Conservation (phyloP, 37 sponge, comb jelly and placozoan species). For the Beroe forskalii region DNA sequence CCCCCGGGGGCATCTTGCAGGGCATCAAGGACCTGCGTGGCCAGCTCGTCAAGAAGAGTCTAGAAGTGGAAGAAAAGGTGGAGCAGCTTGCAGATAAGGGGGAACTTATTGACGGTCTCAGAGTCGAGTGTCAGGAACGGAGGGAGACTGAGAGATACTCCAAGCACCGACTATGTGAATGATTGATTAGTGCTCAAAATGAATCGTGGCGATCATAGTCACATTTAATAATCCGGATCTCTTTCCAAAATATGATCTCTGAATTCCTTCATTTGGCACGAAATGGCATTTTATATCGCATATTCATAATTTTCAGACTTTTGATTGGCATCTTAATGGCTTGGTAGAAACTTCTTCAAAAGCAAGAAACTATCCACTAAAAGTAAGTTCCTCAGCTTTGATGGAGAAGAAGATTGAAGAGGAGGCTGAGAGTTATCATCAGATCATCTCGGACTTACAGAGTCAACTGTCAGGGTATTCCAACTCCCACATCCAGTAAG, state of each 20-base stretch:
- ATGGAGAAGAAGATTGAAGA: slow-evolving; percentile 18
- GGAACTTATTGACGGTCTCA: slow-evolving; percentile 12
- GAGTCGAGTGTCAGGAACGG: slow-evolving; percentile 45
- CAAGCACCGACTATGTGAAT: not conserved
- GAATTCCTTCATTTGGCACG: too few relatives aligned
- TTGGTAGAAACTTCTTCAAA: not conserved
- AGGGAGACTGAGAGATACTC: slow-evolving; percentile 13
- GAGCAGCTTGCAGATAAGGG: slow-evolving; percentile 12
- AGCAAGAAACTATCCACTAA: not conserved
- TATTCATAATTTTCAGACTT: too few relatives aligned
- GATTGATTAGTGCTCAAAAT: not conserved
- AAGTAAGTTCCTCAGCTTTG: not conserved
- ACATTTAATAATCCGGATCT: too few relatives aligned
- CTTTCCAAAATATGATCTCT: too few relatives aligned
- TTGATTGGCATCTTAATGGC: not conserved
- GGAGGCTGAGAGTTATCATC: slow-evolving; percentile 9
- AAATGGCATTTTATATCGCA: too few relatives aligned
- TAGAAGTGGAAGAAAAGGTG: not conserved
- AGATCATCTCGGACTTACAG: not conserved
- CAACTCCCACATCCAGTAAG: slow-evolving; percentile 5
- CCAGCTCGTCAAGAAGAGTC: not conserved
- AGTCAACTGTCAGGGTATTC: not conserved
- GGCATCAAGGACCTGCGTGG: not conserved
- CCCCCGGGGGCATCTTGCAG: not conserved
- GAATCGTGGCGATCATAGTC: too few relatives aligned